Base-by-base conservation (phyloP, 2,888 invertebrate species). In the Andrena haemorrhoa region DNA sequence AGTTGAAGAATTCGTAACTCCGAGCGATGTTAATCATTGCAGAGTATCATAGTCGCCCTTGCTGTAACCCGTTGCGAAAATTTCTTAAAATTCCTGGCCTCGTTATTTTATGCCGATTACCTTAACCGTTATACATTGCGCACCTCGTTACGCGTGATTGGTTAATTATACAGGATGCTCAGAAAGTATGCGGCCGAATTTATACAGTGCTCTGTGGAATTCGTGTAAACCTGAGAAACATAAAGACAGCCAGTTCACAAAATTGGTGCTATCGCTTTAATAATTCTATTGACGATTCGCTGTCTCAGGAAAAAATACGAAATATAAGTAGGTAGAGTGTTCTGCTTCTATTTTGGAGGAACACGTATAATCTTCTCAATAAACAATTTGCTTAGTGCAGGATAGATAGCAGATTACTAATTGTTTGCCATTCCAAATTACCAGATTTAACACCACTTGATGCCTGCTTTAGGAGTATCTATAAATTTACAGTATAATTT, bases 91-190 rank as follows among this genome's bases (percentile, higher is more conserved):
- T 49, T 35, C 47, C 20, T 23, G 23, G 49, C 60, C 53, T 58
- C 47, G 10, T 63, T 75, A 79, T 68, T 31, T 6, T 47, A 33
- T 29, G 41, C 60, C 66, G 66, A 75, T 75, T 66, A 66, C 23
- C 10, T 35, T 33, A 56, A 58, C 56, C 68, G 56, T 76, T 76
- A 73, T 35, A 60, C 53, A 66, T 47, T 56, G 68, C 41, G 51
- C 33, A 64, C 31, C 47, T 78, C 51, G 23, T 72, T 75, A 56
- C 20, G 35, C 58, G 41, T 68, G 31, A 68, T 35, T 70, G 63
- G 64, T n/a, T 73, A 31, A 47, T 74, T 79, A 73, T 73, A 71
- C 23, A 56, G 56, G 56, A 56, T 56, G 56, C 20, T 10, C 56
- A 2, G 26, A 56, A 56, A 56, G 56, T 56, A 56, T 56, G 26